These are phyloP conservation scores for Onychomys torridus DNA, from an alignment of 2,797 vertebrate species.

Conservation along the genomic window DNA sequence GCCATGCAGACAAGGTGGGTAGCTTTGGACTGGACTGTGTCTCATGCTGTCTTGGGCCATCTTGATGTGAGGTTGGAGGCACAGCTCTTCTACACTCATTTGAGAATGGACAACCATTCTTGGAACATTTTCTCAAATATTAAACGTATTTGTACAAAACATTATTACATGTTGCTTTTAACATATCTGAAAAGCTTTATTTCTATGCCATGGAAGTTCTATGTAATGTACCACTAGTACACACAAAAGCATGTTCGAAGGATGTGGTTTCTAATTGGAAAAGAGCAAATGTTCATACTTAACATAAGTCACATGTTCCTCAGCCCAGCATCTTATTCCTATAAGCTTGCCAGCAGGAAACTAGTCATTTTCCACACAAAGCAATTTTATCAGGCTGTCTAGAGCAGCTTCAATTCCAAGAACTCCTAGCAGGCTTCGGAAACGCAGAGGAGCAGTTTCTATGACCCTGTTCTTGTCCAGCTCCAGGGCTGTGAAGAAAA, in stretches of 20 bases:
- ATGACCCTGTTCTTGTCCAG: conserved; percentile 76
- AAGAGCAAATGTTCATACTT: conserved; percentile 91
- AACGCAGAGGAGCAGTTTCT: conserved; percentile 82
- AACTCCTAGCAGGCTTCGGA: conserved; percentile 89
- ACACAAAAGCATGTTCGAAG: conserved; percentile 86
- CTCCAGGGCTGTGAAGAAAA: conserved; percentile 83
- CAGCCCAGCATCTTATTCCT: conserved; percentile 73
- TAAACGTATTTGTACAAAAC: conserved; percentile 87
- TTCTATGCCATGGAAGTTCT: conserved; percentile 90
- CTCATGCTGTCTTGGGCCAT: background rate
- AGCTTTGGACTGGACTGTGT: background rate
- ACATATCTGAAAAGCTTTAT: conserved; percentile 94
- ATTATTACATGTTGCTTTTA: conserved; percentile 88
- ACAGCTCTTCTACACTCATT: background rate
- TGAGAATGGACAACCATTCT: conserved; percentile 86
- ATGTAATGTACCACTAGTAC: conserved; percentile 87
- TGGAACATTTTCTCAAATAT: conserved; percentile 85
- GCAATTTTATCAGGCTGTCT: conserved; percentile 88
- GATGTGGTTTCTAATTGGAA: conserved; percentile 88
- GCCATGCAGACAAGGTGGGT: background rate
- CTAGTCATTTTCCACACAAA: conserved; percentile 68
- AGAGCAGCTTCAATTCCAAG: conserved; percentile 92
- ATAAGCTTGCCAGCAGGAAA: background rate
- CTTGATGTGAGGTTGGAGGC: background rate
- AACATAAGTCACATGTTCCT: conserved; percentile 88